Percentiles rank a stretch among this genome's conserved stretches.
phyloP scores from a whole-genome alignment of 2,888 invertebrate genomes.

The Synanthedon formicaeformis region DNA sequence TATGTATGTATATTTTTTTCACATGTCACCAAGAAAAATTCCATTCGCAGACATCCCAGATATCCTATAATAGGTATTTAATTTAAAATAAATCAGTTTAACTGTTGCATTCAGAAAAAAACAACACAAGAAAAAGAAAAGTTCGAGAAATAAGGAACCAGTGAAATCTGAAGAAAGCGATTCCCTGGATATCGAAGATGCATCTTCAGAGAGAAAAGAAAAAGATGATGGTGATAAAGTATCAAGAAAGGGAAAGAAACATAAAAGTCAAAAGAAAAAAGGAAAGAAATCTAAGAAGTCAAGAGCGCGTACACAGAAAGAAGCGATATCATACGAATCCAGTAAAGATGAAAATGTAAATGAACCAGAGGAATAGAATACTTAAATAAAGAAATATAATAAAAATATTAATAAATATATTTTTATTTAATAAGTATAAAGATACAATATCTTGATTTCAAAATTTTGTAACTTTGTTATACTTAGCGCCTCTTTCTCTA shows the following conservation, averaged over 20 bases:
- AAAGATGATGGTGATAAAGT: constrained; percentile 9
- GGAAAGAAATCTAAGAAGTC: constrained; percentile 10
- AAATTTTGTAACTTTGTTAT: too few species aligned
- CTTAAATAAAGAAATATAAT: not conserved
- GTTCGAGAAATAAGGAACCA: too few species aligned
- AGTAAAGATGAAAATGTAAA: constrained; percentile 53
- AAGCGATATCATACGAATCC: constrained; percentile 43
- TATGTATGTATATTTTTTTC: too few species aligned
- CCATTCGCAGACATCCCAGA: too few species aligned
- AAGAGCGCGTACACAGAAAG: constrained; percentile 11
- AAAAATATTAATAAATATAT: not conserved
- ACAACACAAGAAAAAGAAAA: too few species aligned
- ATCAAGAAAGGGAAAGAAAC: constrained; percentile 2
- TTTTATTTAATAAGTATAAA: not conserved
- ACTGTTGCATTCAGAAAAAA: too few species aligned
- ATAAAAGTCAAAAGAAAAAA: not conserved
- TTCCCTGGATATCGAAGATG: not conserved
- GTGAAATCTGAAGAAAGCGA: too few species aligned
- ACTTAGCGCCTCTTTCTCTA: too few species aligned
- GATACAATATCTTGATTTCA: too few species aligned
- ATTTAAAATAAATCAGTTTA: too few species aligned
- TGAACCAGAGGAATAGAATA: constrained; percentile 35
- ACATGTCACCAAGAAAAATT: too few species aligned
- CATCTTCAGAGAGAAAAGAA: constrained; percentile 5
- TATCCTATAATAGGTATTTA: too few species aligned